Evolutionary conservation across 2,888 invertebrate genomes (phyloP), one percentile per base, ranked within the genome.

Genomic region (Meiosimyza platycephala): DNA sequence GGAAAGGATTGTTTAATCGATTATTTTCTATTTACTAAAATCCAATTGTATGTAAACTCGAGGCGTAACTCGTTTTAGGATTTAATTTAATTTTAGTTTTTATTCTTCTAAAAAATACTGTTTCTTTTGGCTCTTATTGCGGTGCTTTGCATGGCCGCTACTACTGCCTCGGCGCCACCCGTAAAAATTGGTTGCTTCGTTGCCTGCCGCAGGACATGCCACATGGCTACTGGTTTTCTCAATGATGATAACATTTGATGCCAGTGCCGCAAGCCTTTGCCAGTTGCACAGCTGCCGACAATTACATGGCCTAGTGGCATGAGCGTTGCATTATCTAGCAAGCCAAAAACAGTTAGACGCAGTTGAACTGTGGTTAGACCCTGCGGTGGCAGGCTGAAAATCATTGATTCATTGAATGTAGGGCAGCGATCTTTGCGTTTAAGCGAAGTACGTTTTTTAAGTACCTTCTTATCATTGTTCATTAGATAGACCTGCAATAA

Each of bases 371-470:
- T 91, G 91, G 94, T 87, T 54, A 88, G 80, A 51, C 92, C 89
- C 80, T 92, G 91, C 18, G 93, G 90, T 77, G 94, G 93, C 72
- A 95, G 92, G 80, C 92, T 93, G 86, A 95, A 95, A 80, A 94
- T 94, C 90, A 95, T 94, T 18, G 94, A 92, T 86, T 95, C 95
- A 85, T 95, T 95, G 85, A 93, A 95, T 77, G 93, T 93, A 0
- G 94, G 94, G 82, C 92, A 91, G 70, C 90, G 90, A 81, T 94
- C 94, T 52, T 91, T 91, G 77, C 91, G 90, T 83, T 94, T 94
- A 15, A 92, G 89, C 16, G 93, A 91, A 33, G 94, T 95, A 82
- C 92, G 93, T 87, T 94, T 94, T 86, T 94, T 95, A 81, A 93
- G 91, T 66, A 94, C 90, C 85, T 94, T 94, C 84, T 93, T 94